These are phyloP conservation scores for Platalea minor DNA, from an alignment of 2,797 vertebrate species.

Conservation along the genomic window DNA sequence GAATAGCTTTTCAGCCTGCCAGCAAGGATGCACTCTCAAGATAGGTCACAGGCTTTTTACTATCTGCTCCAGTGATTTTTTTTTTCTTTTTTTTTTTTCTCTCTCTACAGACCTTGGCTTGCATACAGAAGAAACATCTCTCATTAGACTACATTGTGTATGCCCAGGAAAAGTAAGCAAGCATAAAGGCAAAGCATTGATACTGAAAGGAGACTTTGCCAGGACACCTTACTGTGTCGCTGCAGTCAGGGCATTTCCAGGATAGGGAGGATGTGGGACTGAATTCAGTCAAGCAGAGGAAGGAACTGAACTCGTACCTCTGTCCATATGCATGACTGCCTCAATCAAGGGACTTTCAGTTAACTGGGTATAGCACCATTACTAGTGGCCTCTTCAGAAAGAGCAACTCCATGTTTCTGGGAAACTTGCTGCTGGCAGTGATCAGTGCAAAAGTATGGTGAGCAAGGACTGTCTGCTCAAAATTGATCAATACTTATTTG, in stretches of 20 bases:
- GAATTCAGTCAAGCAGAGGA: background rate
- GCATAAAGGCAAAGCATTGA: background rate
- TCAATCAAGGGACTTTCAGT: fast-evolving
- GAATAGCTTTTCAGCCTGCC: background rate
- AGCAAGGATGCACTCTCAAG: background rate
- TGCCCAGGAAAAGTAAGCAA: background rate
- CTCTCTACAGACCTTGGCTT: background rate
- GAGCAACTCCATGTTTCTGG: background rate
- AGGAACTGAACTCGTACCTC: background rate
- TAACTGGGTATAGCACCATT: background rate
- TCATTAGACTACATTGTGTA: background rate
- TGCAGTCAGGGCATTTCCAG: background rate
- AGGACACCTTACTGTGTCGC: background rate
- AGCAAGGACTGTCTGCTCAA: background rate
- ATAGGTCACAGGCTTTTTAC: background rate
- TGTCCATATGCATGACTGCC: fast-evolving
- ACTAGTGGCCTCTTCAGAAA: background rate
- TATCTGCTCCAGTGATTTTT: background rate
- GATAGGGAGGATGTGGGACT: background rate
- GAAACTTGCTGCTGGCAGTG: background rate
- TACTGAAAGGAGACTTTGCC: background rate
- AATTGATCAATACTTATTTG: background rate
- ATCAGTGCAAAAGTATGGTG: background rate
- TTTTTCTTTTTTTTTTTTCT: background rate
- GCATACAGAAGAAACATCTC: background rate